These are phyloP conservation scores for Leucoraja erinaceus DNA, from an alignment of 2,113 vertebrate genomes.

Conservation along the genomic window DNA sequence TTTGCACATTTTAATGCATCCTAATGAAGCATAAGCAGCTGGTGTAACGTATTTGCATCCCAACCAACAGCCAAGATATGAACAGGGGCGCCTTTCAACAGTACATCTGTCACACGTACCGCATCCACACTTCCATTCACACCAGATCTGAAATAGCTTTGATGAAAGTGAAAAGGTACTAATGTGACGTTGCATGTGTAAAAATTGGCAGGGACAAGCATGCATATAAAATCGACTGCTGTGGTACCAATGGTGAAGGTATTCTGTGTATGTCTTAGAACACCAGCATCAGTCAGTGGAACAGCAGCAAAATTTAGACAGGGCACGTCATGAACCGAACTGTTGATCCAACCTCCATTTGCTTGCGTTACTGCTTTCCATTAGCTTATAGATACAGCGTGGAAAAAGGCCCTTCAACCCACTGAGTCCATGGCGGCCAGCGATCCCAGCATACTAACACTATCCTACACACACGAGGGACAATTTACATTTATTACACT, in stretches of 20 bases:
- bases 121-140: slow-evolving; percentile 14
- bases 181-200: slow-evolving; percentile 19
- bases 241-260: background rate
- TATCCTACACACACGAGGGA: no score
- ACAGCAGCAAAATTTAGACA: background rate
- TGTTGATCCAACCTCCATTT: background rate
- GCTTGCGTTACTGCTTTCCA: background rate
- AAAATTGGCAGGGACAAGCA: background rate
- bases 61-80: background rate
- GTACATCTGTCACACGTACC: slow-evolving; percentile 10
- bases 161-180: slow-evolving; percentile 27
- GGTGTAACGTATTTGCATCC: slow-evolving; percentile 31
- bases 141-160: background rate
- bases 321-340: no score
- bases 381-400: background rate
- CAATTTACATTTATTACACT: no score
- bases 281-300: background rate
- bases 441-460: no score
- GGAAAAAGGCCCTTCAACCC: no score
- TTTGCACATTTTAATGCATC: slow-evolving; percentile 12
- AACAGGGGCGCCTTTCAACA: background rate
- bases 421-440: no score
- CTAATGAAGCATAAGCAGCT: slow-evolving; percentile 16
- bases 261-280: background rate
- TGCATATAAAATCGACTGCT: background rate